These are phyloP conservation scores for Pycnonotus jocosus DNA, from an alignment of 2,113 vertebrate species.

Conservation along the genomic window DNA sequence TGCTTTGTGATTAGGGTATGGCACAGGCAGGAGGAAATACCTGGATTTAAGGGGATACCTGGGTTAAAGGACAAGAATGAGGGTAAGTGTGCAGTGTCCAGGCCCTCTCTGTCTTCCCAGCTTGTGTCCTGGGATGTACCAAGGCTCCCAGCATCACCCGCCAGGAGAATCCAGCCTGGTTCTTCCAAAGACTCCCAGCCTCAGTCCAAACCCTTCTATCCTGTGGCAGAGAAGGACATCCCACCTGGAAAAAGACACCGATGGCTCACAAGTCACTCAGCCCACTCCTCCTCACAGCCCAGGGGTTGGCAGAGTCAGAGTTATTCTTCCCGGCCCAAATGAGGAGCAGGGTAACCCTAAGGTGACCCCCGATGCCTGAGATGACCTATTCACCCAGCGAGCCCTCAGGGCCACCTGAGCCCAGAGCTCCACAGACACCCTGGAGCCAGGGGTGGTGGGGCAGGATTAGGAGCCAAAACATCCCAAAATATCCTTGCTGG, in stretches of 20 bases:
- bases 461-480: conserved; percentile 25
- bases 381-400: conserved; percentile 47
- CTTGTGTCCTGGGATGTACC: fast-evolving
- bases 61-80: background rate
- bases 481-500: background rate
- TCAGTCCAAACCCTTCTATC: background rate
- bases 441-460: conserved; percentile 18
- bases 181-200: background rate
- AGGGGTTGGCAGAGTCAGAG: background rate
- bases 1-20: background rate
- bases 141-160: fast-evolving
- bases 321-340: background rate
- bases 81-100: fast-evolving
- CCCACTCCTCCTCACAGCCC: background rate
- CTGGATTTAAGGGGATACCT: background rate
- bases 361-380: conserved; percentile 42
- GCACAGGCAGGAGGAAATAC: background rate
- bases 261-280: background rate
- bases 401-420: background rate
- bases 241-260: background rate
- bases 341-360: background rate
- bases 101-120: background rate
- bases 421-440: conserved; percentile 27
- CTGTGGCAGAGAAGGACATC: background rate
- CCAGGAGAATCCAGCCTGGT: background rate